Conservation (phyloP, 2,888 invertebrate species). For the Ctenicera cuprea region DNA sequence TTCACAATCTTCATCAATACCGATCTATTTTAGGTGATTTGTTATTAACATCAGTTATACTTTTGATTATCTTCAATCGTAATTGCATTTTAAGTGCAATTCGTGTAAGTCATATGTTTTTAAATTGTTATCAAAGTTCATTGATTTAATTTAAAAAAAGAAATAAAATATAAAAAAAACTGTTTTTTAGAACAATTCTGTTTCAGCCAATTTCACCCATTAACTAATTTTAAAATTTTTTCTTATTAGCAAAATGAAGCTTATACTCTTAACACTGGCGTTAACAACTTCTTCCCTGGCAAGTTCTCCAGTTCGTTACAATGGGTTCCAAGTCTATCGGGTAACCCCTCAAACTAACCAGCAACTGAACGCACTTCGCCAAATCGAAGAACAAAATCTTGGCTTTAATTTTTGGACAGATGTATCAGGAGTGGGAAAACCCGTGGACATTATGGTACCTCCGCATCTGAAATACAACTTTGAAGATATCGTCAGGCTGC, state of each 20-base stretch:
- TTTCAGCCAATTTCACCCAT: too few species aligned
- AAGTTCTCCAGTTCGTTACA: slow-evolving; percentile 41
- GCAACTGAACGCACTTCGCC: slow-evolving; percentile 19
- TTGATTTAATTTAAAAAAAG: too few species aligned
- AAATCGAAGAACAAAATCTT: slow-evolving; percentile 17
- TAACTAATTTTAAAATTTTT: too few species aligned
- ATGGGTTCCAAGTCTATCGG: slow-evolving; percentile 64
- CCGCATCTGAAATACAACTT: slow-evolving; percentile 74
- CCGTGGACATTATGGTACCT: slow-evolving; percentile 77
- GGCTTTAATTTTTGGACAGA: slow-evolving; percentile 70
- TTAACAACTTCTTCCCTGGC: background rate
- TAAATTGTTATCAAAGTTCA: too few species aligned
- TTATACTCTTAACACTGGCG: background rate
- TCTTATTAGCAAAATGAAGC: background rate
- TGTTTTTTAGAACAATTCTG: too few species aligned
- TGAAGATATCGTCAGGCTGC: slow-evolving; percentile 65
- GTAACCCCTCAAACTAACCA: slow-evolving; percentile 59
- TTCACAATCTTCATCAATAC: too few species aligned
- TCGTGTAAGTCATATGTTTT: too few species aligned
- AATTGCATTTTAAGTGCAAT: too few species aligned
- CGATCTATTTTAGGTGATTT: too few species aligned
- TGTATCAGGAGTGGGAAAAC: slow-evolving; percentile 66
- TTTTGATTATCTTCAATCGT: too few species aligned
- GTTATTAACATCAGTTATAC: too few species aligned
- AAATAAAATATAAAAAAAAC: too few species aligned